Evolutionary conservation across 1,140 invertebrate genomes (phyloP).

Genomic region (Pseudomyrmex sp.): DNA sequence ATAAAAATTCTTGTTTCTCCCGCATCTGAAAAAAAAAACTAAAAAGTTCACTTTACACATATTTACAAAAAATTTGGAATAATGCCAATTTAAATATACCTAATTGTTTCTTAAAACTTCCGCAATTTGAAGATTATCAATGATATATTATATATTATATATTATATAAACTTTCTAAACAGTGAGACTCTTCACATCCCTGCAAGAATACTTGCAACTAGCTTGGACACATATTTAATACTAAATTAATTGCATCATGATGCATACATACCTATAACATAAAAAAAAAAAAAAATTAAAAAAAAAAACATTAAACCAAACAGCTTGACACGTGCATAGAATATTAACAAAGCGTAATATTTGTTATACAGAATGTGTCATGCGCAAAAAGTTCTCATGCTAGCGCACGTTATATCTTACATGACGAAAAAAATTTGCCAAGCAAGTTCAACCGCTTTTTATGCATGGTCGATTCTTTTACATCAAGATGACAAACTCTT

Average conservation of each 20-base stretch:
- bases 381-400: neutral
- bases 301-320: too few species aligned
- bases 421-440: too few species aligned
- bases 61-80: conserved; percentile 17
- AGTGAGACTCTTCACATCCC: conserved; percentile 10
- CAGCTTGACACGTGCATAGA: neutral
- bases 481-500: too few species aligned
- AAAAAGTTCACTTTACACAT: neutral
- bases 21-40: neutral
- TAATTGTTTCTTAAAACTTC: too few species aligned
- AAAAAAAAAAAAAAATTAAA: neutral
- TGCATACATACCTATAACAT: conserved; percentile 24
- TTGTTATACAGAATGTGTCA: neutral
- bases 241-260: conserved; percentile 6
- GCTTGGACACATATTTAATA: neutral
- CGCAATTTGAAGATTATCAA: conserved; percentile 3
- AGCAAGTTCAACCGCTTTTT: too few species aligned
- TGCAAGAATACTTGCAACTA: conserved; percentile 6
- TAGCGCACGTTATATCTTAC: too few species aligned
- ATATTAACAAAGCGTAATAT: neutral
- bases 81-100: neutral
- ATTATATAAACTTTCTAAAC: neutral
- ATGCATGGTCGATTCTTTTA: too few species aligned
- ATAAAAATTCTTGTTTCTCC: neutral
- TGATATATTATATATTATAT: neutral